Evolutionary conservation across 2,888 invertebrate genomes (phyloP).

Genomic region (Actias luna): DNA sequence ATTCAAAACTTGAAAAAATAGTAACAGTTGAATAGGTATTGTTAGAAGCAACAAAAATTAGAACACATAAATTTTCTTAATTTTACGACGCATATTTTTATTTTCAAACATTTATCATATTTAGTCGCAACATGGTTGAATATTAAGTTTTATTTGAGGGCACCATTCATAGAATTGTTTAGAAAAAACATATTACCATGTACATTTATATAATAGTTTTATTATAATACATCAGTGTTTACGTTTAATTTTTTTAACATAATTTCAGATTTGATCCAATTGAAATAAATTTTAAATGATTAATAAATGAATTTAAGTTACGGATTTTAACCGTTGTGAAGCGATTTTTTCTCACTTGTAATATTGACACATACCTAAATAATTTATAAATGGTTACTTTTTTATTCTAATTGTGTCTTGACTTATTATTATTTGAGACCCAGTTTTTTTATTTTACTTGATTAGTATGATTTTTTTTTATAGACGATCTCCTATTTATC

Average conservation of each 20-base stretch:
- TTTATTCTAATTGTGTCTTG: not conserved
- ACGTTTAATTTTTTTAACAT: not conserved
- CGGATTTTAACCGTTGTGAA: not conserved
- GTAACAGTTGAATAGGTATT: slow-evolving; percentile 9
- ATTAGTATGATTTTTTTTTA: too few relatives aligned
- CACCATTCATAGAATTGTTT: not conserved
- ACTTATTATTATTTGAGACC: too few relatives aligned
- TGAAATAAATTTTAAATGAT: not conserved
- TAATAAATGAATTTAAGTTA: not conserved
- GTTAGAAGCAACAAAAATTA: slow-evolving; percentile 8
- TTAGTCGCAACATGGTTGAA: not conserved
- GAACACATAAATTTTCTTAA: slow-evolving; percentile 14
- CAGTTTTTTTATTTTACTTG: not conserved
- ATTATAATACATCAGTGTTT: not conserved
- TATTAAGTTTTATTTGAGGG: not conserved
- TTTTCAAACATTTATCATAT: not conserved
- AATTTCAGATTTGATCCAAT: not conserved
- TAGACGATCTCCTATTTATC: too few relatives aligned
- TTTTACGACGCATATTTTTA: slow-evolving; percentile 6
- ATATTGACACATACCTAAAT: not conserved
- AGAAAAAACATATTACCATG: too few relatives aligned
- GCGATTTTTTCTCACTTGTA: not conserved
- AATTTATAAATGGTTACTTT: not conserved
- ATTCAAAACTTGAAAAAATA: slow-evolving; percentile 6
- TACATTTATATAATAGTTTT: too few relatives aligned